Percentiles rank a stretch among this genome's conserved stretches.
These are phyloP conservation scores for Torymus aiolomorphi DNA, from an alignment of 2,888 invertebrate genomes.

Conservation along the genomic window DNA sequence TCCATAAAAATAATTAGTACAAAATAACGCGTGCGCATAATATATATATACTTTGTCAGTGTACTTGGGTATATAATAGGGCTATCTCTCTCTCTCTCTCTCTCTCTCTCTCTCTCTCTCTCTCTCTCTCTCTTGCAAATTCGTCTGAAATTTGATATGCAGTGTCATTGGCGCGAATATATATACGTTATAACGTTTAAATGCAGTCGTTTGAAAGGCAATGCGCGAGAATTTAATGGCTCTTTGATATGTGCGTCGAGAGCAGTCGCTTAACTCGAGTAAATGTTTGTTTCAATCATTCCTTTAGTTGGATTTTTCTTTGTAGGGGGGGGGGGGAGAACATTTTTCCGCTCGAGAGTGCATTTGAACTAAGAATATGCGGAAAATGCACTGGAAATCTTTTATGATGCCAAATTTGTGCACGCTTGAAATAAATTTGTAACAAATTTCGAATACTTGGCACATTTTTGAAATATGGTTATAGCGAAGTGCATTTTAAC, in stretches of 20 bases:
- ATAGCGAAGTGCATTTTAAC: too few relatives aligned
- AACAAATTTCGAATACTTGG: too few relatives aligned
- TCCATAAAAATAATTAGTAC: conserved; percentile 48
- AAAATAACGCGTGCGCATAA: conserved; percentile 36
- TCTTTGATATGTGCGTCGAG: conserved; percentile 5
- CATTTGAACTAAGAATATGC: too few relatives aligned
- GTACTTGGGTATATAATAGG: too few relatives aligned
- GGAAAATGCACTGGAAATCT: too few relatives aligned
- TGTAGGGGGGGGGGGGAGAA: too few relatives aligned
- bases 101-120: not conserved
- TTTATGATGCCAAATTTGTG: too few relatives aligned
- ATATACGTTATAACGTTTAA: conserved; percentile 8
- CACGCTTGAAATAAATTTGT: too few relatives aligned
- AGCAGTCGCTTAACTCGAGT: conserved; percentile 8
- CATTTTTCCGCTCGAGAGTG: too few relatives aligned
- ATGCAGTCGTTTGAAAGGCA: conserved; percentile 46
- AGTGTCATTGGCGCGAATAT: conserved; percentile 17
- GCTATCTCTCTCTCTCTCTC: not conserved
- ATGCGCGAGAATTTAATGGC: conserved; percentile 40
- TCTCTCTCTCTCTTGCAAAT: conserved; percentile 25
- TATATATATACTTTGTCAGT: too few relatives aligned
- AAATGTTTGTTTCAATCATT: not conserved
- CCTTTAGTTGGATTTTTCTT: not conserved
- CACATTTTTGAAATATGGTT: too few relatives aligned
- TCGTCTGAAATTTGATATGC: conserved; percentile 19